These are phyloP conservation scores for Eubasilissa regina DNA, from an alignment of 1,140 invertebrate species.

Conservation along the genomic window DNA sequence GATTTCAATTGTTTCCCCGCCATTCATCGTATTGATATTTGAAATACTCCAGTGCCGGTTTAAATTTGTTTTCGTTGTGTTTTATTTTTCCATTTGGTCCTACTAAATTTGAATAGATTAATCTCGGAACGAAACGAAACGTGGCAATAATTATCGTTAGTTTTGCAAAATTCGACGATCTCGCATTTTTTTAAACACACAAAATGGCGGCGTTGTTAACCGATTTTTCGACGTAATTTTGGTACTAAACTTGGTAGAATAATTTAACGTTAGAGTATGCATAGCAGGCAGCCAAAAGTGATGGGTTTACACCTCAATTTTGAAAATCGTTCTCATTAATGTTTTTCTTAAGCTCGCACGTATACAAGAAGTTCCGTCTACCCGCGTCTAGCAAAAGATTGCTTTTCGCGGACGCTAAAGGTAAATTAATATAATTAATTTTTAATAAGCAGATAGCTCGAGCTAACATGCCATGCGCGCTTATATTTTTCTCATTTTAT, in stretches of 20 bases:
- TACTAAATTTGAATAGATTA: conserved; percentile 1
- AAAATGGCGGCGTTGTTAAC: neutral
- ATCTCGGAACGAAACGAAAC: neutral
- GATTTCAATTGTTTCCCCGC: too few species aligned
- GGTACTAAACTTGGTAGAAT: neutral
- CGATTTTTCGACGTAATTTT: neutral
- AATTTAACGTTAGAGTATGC: neutral
- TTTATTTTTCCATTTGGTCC: neutral
- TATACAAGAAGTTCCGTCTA: too few species aligned
- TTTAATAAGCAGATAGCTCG: too few species aligned
- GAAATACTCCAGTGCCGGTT: too few species aligned
- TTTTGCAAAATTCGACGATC: neutral
- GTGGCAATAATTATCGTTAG: neutral
- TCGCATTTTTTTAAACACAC: too few species aligned
- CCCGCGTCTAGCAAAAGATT: too few species aligned
- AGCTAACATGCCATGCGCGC: too few species aligned
- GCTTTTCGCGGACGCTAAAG: too few species aligned
- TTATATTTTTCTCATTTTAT: too few species aligned
- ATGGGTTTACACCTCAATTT: neutral
- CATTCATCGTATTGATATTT: too few species aligned
- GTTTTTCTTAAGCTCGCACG: too few species aligned
- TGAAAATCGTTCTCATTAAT: neutral
- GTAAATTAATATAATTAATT: too few species aligned
- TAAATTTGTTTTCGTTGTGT: neutral
- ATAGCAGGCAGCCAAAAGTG: neutral